Conservation (phyloP, 2,113 vertebrate species). For the Tonatia bakeri region DNA sequence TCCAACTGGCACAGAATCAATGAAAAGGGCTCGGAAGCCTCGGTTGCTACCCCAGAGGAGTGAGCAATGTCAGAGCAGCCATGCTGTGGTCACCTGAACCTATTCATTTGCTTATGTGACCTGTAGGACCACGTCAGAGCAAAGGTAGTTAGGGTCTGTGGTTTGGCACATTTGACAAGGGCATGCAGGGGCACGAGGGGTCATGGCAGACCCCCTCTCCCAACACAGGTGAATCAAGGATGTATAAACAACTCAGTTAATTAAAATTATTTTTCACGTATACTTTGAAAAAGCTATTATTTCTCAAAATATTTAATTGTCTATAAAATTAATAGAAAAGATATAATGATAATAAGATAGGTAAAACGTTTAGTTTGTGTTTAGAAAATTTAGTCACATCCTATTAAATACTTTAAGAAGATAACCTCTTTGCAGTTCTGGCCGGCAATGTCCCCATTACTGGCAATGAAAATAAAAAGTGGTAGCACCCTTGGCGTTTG, state of each 20-base stretch:
- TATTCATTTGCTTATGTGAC: neutral
- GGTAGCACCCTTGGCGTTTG: neutral
- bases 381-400: neutral
- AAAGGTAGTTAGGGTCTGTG: neutral
- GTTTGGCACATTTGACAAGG: neutral
- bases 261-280: neutral
- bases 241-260: neutral
- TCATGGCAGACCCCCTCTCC: too few species aligned
- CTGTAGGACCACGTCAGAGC: neutral
- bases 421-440: neutral
- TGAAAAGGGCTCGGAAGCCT: neutral
- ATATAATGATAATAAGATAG: neutral
- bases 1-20: neutral
- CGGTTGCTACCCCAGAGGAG: neutral
- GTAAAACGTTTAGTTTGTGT: neutral
- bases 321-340: neutral
- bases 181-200: fast-evolving
- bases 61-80: neutral
- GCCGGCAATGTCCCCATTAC: too few species aligned
- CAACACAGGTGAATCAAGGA: neutral
- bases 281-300: neutral
- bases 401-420: neutral
- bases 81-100: neutral
- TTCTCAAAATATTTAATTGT: neutral
- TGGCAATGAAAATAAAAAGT: neutral